Conservation (phyloP, 1,140 invertebrate genomes). For the Calycopis cecrops region DNA sequence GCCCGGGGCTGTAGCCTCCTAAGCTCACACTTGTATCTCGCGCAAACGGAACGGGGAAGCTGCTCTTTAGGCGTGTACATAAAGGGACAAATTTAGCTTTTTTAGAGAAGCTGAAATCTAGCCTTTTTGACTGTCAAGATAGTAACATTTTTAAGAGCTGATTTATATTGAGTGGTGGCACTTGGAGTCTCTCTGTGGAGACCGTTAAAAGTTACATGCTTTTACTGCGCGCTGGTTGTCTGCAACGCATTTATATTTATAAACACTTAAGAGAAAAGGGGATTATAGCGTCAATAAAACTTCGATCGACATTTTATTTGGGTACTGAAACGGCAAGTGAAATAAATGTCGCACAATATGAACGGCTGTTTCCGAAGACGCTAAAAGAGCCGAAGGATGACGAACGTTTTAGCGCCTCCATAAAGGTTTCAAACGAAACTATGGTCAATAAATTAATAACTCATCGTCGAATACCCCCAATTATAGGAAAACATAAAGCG, state of each 20-base stretch:
- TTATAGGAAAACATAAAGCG: constrained; percentile 65
- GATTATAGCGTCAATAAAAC: not conserved
- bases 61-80: no score
- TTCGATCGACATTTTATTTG: not conserved
- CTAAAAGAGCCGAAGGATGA: constrained; percentile 28
- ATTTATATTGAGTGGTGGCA: no score
- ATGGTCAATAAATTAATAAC: constrained; percentile 71
- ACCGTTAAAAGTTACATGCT: no score
- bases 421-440: constrained; percentile 62
- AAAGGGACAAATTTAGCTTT: no score
- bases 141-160: no score
- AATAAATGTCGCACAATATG: not conserved
- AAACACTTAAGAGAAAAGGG: not conserved
- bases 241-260: not conserved
- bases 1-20: no score
- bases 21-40: no score
- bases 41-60: no score
- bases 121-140: no score
- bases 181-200: no score
- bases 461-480: constrained; percentile 69
- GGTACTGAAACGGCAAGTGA: not conserved
- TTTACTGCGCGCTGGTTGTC: no score
- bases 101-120: no score
- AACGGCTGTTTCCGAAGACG: constrained; percentile 18
- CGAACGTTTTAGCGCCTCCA: constrained; percentile 65